A percentile compares a stretch with the other conserved stretches of the same genome.
phyloP scores from a whole-genome alignment of 2,888 invertebrate species.

The Euspilapteryx auroguttella region DNA sequence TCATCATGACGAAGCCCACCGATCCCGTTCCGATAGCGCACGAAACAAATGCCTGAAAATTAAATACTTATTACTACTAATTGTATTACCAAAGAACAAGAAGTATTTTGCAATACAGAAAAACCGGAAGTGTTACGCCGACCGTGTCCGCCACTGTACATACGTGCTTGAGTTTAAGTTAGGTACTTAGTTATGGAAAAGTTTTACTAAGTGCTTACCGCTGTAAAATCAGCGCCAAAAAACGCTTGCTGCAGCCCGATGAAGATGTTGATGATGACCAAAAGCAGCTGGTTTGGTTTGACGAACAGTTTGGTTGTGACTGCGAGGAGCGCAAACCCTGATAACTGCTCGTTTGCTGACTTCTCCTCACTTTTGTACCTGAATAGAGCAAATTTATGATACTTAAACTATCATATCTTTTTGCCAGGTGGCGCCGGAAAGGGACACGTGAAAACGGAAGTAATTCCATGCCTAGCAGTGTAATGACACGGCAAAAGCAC shows the following conservation, averaged over 20 bases:
- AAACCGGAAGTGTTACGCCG: too few species aligned
- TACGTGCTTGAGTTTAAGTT: too few species aligned
- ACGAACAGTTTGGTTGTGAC: slow-evolving; percentile 62
- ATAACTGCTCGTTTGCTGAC: slow-evolving; percentile 10
- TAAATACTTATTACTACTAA: not conserved
- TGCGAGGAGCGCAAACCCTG: slow-evolving; percentile 40
- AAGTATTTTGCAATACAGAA: too few species aligned
- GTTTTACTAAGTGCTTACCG: slow-evolving; percentile 35
- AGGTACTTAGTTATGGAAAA: not conserved
- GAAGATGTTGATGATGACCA: slow-evolving; percentile 68
- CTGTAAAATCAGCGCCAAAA: slow-evolving; percentile 60
- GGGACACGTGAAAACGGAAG: too few species aligned
- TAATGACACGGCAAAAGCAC: too few species aligned
- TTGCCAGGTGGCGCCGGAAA: too few species aligned
- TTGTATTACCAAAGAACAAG: too few species aligned
- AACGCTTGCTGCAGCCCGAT: slow-evolving; percentile 71
- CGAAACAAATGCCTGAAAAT: slow-evolving; percentile 23
- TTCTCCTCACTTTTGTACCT: too few species aligned
- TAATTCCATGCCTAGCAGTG: too few species aligned
- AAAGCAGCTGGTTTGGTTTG: slow-evolving; percentile 61
- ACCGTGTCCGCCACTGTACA: too few species aligned
- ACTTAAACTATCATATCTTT: too few species aligned
- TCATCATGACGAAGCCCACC: slow-evolving; percentile 60
- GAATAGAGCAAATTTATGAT: too few species aligned
- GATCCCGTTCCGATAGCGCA: slow-evolving; percentile 42